Evolutionary conservation across 2,888 invertebrate species (phyloP).

Genomic region (Tetranychus piercei): DNA sequence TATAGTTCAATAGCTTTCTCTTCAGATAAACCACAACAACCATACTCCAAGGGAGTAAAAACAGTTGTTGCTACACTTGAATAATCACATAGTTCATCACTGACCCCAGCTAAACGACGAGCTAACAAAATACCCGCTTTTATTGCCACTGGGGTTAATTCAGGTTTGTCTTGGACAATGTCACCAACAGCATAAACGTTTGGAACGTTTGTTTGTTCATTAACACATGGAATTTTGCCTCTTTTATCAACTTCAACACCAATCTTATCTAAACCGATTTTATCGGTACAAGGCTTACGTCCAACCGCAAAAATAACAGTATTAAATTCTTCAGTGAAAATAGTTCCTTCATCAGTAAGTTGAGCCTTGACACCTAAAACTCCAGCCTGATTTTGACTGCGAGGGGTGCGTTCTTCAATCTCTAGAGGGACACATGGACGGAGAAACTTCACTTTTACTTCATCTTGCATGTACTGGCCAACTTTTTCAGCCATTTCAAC

Average conservation of each 20-base stretch:
- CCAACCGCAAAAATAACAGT: conserved; percentile 44
- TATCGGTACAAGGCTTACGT: conserved; percentile 39
- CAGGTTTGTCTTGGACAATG: conserved; percentile 48
- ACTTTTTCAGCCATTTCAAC: conserved; percentile 41
- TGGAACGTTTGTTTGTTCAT: conserved; percentile 66
- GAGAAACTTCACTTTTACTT: conserved; percentile 37
- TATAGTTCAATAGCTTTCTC: conserved; percentile 49
- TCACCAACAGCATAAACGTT: conserved; percentile 89
- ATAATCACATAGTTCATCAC: conserved; percentile 28
- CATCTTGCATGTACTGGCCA: conserved; percentile 36
- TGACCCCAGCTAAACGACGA: conserved; percentile 34
- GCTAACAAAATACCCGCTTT: conserved; percentile 72
- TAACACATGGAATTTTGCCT: conserved; percentile 48
- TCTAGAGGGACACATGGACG: conserved; percentile 34
- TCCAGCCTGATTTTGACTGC: neutral
- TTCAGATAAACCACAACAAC: conserved; percentile 79
- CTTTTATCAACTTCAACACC: conserved; percentile 47
- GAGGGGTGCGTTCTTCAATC: conserved; percentile 38
- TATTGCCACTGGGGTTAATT: conserved; percentile 89
- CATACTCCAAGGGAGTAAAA: conserved; percentile 89
- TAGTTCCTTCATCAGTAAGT: conserved; percentile 29
- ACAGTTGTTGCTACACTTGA: conserved; percentile 67
- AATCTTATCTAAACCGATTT: conserved; percentile 44
- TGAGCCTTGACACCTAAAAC: conserved; percentile 32
- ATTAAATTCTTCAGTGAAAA: conserved; percentile 38